Base-by-base conservation (phyloP, 2,888 invertebrate species). In the Cephus rjabovi region DNA sequence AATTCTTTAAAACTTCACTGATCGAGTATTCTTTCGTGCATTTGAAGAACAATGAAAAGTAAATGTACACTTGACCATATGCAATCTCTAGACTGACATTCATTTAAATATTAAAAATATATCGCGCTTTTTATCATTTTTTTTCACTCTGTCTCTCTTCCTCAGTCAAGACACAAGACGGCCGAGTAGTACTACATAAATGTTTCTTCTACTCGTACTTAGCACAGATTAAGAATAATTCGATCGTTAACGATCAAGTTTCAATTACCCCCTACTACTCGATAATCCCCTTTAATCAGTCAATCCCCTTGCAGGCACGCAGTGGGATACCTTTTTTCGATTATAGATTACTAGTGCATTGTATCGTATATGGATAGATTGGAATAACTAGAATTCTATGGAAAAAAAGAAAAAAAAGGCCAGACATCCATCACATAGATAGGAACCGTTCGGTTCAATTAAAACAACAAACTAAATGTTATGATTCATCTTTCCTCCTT, bases 221-320 rank as follows among this genome's bases (percentile, higher is more conserved):
- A 91, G 90, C 90, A 89, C 89, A 89, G 88, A 84, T 83, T 88
- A 85, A 89, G 89, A 89, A 88, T 87, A 89, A 88, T 83, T 86
- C 86, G 85, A 86, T 87, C 81, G 79, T 81, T 81, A 81, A 23
- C 81, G 79, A 80, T 78, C 79, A 80, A 71, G 75, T 77, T 74
- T 79, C 78, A 78, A 75, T 56, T 56, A 56, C 23, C 56, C 23
- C 56, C 56, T 56, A 15, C 40, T 40, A 80, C 76, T 79, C 80
- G 77, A 80, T 76, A 79, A 83, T 35, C 4, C 81, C 79, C 79
- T 75, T 75, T 79, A 76, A 74, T 79, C 79, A 79, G 79, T 79
- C 79, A 76, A 79, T 79, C 74, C 69, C 40, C 74, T 76, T 69
- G 79, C 79, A 79, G 79, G 79, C 79, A 76, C 79, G 79, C 79